phyloP scores from a whole-genome alignment of 1,140 invertebrate species.

The Drosophila murphyi region DNA sequence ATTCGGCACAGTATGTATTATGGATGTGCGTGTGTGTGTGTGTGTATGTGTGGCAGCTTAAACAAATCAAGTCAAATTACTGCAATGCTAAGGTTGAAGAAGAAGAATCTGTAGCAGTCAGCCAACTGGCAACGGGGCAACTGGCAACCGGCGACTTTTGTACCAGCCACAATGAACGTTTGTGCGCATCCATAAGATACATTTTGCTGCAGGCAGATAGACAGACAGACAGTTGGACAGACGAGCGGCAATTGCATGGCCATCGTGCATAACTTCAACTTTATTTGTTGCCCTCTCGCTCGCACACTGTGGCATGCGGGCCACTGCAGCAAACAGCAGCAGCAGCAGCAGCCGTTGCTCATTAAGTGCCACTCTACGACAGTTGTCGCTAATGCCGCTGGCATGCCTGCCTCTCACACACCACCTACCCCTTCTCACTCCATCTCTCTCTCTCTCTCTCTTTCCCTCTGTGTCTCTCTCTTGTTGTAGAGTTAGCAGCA shows the following conservation, averaged over 20 bases:
- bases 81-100: slow-evolving; percentile 59
- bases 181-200: slow-evolving; percentile 77
- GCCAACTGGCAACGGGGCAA: slow-evolving; percentile 30
- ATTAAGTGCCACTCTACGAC: slow-evolving; percentile 81
- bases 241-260: slow-evolving; percentile 69
- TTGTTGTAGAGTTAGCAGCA: neutral
- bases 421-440: neutral
- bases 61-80: slow-evolving; percentile 82
- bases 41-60: slow-evolving; percentile 60
- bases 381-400: slow-evolving; percentile 78
- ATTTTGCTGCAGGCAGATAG: slow-evolving; percentile 54
- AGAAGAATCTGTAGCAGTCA: slow-evolving; percentile 69
- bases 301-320: slow-evolving; percentile 69
- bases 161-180: slow-evolving; percentile 61
- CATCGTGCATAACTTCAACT: slow-evolving; percentile 77
- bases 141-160: slow-evolving; percentile 48
- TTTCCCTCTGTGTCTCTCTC: neutral
- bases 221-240: neutral
- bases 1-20: neutral
- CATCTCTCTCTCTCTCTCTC: neutral
- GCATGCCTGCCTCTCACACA: slow-evolving; percentile 26
- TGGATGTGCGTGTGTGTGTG: slow-evolving; percentile 33
- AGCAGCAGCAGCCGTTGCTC: slow-evolving; percentile 69
- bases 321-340: slow-evolving; percentile 58
- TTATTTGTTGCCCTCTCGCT: slow-evolving; percentile 57